Evolutionary conservation across 1,140 invertebrate species (phyloP), one percentile per base, ranked within the genome.

Genomic region (Drosophila parabipectinata): DNA sequence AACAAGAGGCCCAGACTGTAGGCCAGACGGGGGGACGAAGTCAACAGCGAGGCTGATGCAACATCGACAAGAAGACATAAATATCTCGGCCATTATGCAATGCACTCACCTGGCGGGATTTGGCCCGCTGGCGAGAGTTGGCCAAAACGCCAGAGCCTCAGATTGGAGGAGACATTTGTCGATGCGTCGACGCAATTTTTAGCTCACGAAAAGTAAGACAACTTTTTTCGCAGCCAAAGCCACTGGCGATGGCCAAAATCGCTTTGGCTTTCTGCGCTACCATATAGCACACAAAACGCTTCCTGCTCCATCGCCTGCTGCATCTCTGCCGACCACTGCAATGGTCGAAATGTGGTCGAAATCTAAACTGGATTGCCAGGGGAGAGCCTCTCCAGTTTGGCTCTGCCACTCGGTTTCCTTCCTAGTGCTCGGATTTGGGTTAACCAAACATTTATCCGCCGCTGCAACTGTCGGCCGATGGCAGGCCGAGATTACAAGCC

Each of bases 281-380:
- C 57, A 61, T 28, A 28, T 28, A 69, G 58, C 78, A 79, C 50
- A 75, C 3, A 47, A 82, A 87, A 83, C 51, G 62, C 83, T 87
- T 87, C 83, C 83, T 87, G 83, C 79, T 81, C 72, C 72, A 8
- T 12, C 34, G 10, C 26, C 26, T 28, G 26, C 26, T 28, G 26
- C 34, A 10, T 37, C 72, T 50, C 69, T 63, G 52, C 45, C 30
- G 14, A 3, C 14, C 15, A 52, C 7, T 57, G 48, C 78, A 41
- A 32, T 77, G 81, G 78, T 81, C 79, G 71, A 72, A 77, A 63
- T 62, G 34, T 64, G 73, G 53, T 67, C 64, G 54, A 79, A 78
- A 87, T 82, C 57, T 81, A 81, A 85, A 85, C 83, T 85, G 82
- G 81, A 87, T 85, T 81, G 78, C 78, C 66, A 34, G 63, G 30